Percentiles rank a stretch among this genome's conserved stretches.
These are phyloP conservation scores for Iphiclides podalirius DNA, from an alignment of 2,888 invertebrate species.

Conservation along the genomic window DNA sequence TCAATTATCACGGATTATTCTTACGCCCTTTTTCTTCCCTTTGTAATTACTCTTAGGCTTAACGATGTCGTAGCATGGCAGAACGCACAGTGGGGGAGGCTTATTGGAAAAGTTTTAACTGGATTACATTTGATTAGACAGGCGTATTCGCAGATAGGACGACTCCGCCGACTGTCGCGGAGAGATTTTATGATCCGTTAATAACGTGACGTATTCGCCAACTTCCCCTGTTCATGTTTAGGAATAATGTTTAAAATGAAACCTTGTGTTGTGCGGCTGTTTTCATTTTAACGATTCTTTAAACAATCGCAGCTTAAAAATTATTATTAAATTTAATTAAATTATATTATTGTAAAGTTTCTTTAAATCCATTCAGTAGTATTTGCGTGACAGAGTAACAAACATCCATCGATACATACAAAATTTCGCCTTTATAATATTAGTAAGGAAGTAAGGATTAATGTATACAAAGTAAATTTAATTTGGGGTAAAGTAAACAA, in stretches of 20 bases:
- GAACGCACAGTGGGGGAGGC: conserved; percentile 57
- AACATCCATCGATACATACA: too few relatives aligned
- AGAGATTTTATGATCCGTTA: conserved; percentile 12
- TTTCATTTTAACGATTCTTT: too few relatives aligned
- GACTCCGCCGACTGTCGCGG: not conserved
- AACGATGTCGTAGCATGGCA: conserved; percentile 37
- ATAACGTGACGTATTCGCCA: conserved; percentile 10
- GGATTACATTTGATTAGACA: conserved; percentile 24
- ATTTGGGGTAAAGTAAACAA: too few relatives aligned
- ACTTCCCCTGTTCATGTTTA: conserved; percentile 1
- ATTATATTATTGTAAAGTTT: too few relatives aligned
- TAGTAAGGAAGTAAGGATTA: too few relatives aligned
- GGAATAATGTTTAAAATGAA: not conserved
- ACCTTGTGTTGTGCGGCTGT: too few relatives aligned
- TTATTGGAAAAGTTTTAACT: conserved; percentile 79
- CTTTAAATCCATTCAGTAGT: too few relatives aligned
- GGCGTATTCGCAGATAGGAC: conserved; percentile 17
- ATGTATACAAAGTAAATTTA: too few relatives aligned
- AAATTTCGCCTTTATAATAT: too few relatives aligned
- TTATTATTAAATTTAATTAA: too few relatives aligned
- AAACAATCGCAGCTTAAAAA: too few relatives aligned
- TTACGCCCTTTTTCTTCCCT: conserved; percentile 28
- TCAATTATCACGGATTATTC: conserved; percentile 36
- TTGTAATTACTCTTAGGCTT: conserved; percentile 33
- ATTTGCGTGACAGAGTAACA: too few relatives aligned